Conservation (phyloP, 1,140 invertebrate genomes). For the Ephestia elutella region DNA sequence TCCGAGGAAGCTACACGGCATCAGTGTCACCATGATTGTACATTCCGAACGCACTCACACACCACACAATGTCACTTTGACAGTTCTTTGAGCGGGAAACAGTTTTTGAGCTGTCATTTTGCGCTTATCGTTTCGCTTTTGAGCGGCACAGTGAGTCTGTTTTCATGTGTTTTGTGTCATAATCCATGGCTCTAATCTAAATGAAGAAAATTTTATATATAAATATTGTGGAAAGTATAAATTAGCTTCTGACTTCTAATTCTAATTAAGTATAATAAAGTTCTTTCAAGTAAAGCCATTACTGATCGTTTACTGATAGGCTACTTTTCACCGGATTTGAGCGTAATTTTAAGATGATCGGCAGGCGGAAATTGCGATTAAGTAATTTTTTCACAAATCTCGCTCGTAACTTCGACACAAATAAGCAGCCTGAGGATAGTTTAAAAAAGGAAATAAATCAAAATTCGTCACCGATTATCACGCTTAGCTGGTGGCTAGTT, state of each 20-base stretch:
- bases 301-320: too few species aligned
- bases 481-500: conserved; percentile 58
- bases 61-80: conserved; percentile 56
- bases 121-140: conserved; percentile 39
- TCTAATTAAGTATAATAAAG: too few species aligned
- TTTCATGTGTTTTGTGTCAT: conserved; percentile 21
- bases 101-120: conserved; percentile 53
- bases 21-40: conserved; percentile 65
- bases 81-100: conserved; percentile 51
- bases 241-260: too few species aligned
- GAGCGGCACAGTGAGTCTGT: conserved; percentile 22
- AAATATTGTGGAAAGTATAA: background rate
- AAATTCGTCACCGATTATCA: conserved; percentile 34
- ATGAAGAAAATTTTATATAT: conserved; percentile 1
- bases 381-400: too few species aligned
- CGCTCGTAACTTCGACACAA: too few species aligned
- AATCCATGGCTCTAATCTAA: conserved; percentile 32
- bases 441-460: background rate
- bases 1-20: conserved; percentile 69
- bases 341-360: too few species aligned
- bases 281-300: too few species aligned
- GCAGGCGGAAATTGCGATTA: too few species aligned
- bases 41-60: conserved; percentile 42
- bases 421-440: background rate
- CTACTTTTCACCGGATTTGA: too few species aligned